These are phyloP conservation scores for Polia nebulosa DNA, from an alignment of 2,888 invertebrate genomes.

Conservation along the genomic window DNA sequence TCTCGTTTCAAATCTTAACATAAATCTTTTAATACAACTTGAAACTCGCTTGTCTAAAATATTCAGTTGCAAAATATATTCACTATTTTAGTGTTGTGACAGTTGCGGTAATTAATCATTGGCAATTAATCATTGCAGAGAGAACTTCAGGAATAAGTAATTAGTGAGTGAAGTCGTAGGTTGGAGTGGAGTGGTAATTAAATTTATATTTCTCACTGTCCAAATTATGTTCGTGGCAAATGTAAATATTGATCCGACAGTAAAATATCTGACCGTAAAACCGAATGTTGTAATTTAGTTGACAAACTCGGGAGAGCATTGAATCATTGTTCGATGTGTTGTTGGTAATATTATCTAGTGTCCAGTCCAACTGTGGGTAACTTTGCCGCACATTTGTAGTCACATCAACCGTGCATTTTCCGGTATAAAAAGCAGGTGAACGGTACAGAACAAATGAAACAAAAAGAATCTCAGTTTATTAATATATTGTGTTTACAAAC, in stretches of 20 bases:
- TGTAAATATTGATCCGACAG: constrained; percentile 3
- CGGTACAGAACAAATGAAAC: too few species aligned
- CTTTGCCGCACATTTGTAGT: too few species aligned
- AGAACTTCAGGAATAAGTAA: constrained; percentile 48
- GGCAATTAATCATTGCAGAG: constrained; percentile 58
- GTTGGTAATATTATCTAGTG: not conserved
- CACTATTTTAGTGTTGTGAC: constrained; percentile 32
- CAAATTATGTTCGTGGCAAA: not conserved
- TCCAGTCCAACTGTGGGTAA: not conserved
- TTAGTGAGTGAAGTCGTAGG: constrained; percentile 34
- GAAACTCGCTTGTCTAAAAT: constrained; percentile 12
- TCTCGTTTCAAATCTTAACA: not conserved
- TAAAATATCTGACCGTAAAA: not conserved
- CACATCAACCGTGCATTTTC: too few species aligned
- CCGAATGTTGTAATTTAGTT: not conserved
- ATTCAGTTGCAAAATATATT: constrained; percentile 28
- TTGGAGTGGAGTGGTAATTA: constrained; percentile 24
- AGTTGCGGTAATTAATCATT: constrained; percentile 56
- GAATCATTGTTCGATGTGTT: not conserved
- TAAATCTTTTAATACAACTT: constrained; percentile 3
- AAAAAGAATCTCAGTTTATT: too few species aligned
- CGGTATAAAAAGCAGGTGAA: too few species aligned
- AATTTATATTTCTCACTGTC: constrained; percentile 44
- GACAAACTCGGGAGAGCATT: not conserved
- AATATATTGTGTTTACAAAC: too few species aligned